Evolutionary conservation across 1,140 invertebrate species (phyloP).

Genomic region (Asobara japonica): DNA sequence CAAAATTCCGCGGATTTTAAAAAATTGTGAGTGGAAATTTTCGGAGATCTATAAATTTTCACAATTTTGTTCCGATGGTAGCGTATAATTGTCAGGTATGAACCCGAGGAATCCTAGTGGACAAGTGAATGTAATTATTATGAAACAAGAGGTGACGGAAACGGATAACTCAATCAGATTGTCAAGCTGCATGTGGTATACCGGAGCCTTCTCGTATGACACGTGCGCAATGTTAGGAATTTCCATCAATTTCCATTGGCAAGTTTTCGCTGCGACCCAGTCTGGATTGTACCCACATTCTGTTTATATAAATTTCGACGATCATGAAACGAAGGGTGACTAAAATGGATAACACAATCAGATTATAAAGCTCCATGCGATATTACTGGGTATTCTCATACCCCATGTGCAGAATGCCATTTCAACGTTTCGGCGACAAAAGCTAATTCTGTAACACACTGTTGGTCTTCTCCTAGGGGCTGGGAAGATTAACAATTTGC

Average conservation of each 20-base stretch:
- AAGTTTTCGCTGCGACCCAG: too few species aligned
- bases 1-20: too few species aligned
- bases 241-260: too few species aligned
- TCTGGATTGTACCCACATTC: too few species aligned
- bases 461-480: not conserved
- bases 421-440: not conserved
- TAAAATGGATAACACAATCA: not conserved
- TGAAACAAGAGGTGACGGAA: not conserved
- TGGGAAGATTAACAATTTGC: not conserved
- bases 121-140: not conserved
- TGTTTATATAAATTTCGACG: too few species aligned
- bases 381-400: not conserved
- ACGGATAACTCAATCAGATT: not conserved
- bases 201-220: not conserved
- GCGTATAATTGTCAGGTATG: conserved; percentile 34
- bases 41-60: too few species aligned
- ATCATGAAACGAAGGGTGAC: not conserved
- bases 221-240: not conserved
- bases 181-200: not conserved
- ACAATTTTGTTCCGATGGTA: too few species aligned
- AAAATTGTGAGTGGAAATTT: too few species aligned
- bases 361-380: not conserved
- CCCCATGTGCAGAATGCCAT: not conserved
- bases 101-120: not conserved
- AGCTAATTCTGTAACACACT: not conserved